Evolutionary conservation across 2,888 invertebrate species (phyloP), one percentile per base, ranked within the genome.

Genomic region (Parnassius apollo): DNA sequence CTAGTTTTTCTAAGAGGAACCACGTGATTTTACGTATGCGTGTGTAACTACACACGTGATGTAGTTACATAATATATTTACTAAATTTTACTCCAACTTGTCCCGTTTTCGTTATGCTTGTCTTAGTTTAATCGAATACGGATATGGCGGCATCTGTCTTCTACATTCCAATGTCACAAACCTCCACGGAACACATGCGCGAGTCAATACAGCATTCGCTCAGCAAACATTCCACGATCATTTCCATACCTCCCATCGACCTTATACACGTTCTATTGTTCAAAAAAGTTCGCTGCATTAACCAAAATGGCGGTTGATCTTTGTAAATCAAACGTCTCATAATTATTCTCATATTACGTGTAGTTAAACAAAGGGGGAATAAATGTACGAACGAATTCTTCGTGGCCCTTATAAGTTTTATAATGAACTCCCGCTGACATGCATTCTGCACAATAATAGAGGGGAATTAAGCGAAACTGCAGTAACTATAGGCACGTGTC

Each of bases 151-250:
- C 57, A 64, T 59, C 64, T 55, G 54, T 61, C 44, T 55, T 13
- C 35, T 35, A 66, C 70, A 71, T 74, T 70, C 74, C 71, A 68
- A 71, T 74, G 71, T 68, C 67, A 73, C 35, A 68, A 69, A 69
- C 53, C 63, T 51, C 58, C 49, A 50, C 61, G 64, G 59, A 66
- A 60, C 57, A 60, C 60, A 64, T 64, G 63, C 59, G 64, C 57
- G 49, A 58, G 57, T 64, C 57, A 64, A 59, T 50, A 58, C 11
- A 25, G 44, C 53, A 42, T 57, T 46, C 52, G 61, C 50, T 59
- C 48, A 45, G 52, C 55, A 61, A 57, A 60, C 50, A 64, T 25
- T 59, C 46, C 55, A 13, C 54, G 49, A 57, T 58, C 58, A 58
- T 58, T 62, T 64, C 57, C 59, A 62, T 58, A 64, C 60, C 49